Evolutionary conservation across 2,888 invertebrate genomes (phyloP).

Genomic region (Melinaea menophilus): DNA sequence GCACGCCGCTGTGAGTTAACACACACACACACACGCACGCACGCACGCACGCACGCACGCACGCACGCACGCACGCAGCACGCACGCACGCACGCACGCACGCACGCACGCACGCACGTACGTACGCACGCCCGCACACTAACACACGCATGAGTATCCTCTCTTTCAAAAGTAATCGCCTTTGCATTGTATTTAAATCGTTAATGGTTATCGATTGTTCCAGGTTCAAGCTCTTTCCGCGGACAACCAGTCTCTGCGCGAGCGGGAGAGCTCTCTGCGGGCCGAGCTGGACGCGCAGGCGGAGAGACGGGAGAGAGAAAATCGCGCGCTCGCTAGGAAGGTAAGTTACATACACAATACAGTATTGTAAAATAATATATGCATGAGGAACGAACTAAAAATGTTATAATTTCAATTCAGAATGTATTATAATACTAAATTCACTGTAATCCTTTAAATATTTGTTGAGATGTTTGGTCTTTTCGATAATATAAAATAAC

Average conservation of each 20-base stretch:
- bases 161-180: neutral
- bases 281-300: slow-evolving; percentile 46
- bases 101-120: no score
- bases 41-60: no score
- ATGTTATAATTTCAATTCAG: no score
- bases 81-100: no score
- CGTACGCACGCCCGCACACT: no score
- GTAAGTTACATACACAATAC: slow-evolving; percentile 35
- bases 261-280: slow-evolving; percentile 38
- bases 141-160: neutral
- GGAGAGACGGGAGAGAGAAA: slow-evolving; percentile 57
- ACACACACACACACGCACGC: no score
- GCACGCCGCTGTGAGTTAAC: slow-evolving; percentile 41
- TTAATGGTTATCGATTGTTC: neutral
- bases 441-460: no score
- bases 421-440: no score
- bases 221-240: slow-evolving; percentile 63
- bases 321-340: slow-evolving; percentile 64
- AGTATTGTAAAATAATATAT: no score
- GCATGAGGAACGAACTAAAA: no score
- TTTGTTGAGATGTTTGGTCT: neutral
- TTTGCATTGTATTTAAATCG: neutral
- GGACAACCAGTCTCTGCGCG: slow-evolving; percentile 61
- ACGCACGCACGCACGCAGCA: neutral
- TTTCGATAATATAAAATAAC: neutral